Base-by-base conservation (phyloP, 1,140 invertebrate species). In the Zaprionus tsacasi region DNA sequence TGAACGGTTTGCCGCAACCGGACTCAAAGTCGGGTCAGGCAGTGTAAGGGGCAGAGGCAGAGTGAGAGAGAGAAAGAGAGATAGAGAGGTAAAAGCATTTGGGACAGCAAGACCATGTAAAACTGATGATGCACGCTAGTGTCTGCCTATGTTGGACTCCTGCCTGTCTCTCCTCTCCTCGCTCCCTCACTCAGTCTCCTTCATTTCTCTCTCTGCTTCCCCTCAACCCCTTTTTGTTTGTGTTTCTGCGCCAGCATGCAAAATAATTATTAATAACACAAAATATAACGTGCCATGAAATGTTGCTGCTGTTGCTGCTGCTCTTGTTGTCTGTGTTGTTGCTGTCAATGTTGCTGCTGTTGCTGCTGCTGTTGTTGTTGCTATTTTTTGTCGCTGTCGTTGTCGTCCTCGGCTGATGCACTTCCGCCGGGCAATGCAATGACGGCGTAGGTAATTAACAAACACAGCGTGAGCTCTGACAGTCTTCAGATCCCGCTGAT, bases 191-290 rank as follows among this genome's bases (percentile, higher is more conserved):
- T 76, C 40, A 25, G 38, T 33, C 30, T 30, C 11, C 6, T 15
- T 21, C 21, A 21, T 21, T 21, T 2, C 25, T 50, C 12, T 33
- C n/a, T 64, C 38, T 57, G 8, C 10, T 10, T 30, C 21, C 38
- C 36, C 50, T 35, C 33, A 4, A 15, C 3, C 25, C 30, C 10
- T 30, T 54, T 60, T 21, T 33, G 11, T 68, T 50, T 70, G 57
- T 54, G 48, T 54, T 7, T 40, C 43, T 73, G 70, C 70, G 56
- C 72, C 65, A 72, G 83, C 68, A 78, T 81, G 80, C 57, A 68
- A 83, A 88, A 87, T 87, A 78, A 89, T 87, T 88, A 87, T 87
- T 86, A 86, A 86, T 86, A 86, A 82, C 78, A 88, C 88, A 88
- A 83, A 83, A 21, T 21, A 87, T 74, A 79, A 71, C 25, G 21